phyloP scores from a whole-genome alignment of 2,797 vertebrate genomes.

The Ibycter americanus region DNA sequence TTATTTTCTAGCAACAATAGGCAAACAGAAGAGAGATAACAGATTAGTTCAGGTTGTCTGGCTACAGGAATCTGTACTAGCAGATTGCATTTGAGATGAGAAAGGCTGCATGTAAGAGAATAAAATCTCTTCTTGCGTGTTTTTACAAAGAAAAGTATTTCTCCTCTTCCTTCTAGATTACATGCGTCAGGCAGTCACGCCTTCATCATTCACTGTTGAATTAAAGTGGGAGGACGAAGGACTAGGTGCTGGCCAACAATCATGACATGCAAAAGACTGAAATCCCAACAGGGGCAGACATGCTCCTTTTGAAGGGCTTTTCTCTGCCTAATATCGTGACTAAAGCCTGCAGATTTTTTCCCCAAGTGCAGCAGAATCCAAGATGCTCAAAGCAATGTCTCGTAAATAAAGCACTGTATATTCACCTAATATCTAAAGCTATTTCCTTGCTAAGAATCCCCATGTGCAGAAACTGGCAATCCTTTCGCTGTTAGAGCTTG shows the following conservation, averaged over 20 bases:
- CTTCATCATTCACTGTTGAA: not conserved
- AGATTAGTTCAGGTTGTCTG: constrained; percentile 22
- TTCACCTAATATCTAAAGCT: not conserved
- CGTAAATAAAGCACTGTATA: not conserved
- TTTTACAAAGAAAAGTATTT: not conserved
- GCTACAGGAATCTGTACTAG: not conserved
- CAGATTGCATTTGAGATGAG: not conserved
- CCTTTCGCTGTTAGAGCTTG: not conserved
- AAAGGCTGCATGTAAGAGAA: not conserved
- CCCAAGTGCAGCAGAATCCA: not conserved
- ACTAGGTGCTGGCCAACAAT: not conserved
- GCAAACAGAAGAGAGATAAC: not conserved
- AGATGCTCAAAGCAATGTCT: not conserved
- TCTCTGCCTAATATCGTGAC: not conserved
- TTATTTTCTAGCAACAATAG: constrained; percentile 14
- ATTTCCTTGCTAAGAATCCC: not conserved
- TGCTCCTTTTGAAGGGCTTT: not conserved
- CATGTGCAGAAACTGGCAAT: not conserved
- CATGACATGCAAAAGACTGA: not conserved
- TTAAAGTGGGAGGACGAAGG: not conserved
- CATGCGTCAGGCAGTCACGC: not conserved
- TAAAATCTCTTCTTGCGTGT: not conserved
- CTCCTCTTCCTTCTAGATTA: not conserved
- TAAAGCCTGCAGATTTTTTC: not conserved
- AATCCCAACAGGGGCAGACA: not conserved